Evolutionary conservation across 2,113 vertebrate genomes (phyloP), one percentile per base, ranked within the genome.

Genomic region (Eptesicus fuscus): DNA sequence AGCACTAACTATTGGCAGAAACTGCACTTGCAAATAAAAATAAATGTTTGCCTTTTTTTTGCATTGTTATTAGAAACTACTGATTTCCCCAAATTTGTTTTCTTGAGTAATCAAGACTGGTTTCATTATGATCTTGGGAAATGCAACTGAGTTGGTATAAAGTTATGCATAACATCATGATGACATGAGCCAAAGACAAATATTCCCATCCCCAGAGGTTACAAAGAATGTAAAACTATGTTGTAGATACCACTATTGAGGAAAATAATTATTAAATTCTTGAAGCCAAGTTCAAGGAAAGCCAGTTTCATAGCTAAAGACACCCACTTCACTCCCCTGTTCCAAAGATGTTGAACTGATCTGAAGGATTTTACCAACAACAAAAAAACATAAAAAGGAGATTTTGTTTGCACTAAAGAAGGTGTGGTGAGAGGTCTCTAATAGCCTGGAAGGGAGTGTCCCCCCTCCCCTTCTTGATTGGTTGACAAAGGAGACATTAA

Each of bases 21-120:
- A 98, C 95, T 98, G 97, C 98, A 98, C 96, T 97, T 97, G 85
- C 97, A 95, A 98, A 97, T 98, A 98, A 95, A 98, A 96, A 97
- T 95, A 97, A 98, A 98, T 7, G 53, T 96, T 96, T 97, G 63
- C 7, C 23, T 95, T 96, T 96, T 88, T 89, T 76, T 92, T 49
- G 67, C 51, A 13, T 65, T 98, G 96, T 14, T 0, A 87, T 74
- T 90, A 86, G 61, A 76, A 40, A 7, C 30, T n/a, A 32, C 23
- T 84, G 37, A 0, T 91, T 96, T 94, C 49, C 42, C 42, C 20
- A 9, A 16, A 11, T 93, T 82, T 47, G 49, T 49, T 83, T 90
- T 76, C 10, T 30, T 78, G 2, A 47, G 35, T 73, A 71, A 89
- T 22, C 12, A 70, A 83, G 47, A 47, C 25, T 65, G 8, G 10